phyloP scores from a whole-genome alignment of 2,113 vertebrate genomes.

The Protobothrops mucrosquamatus region DNA sequence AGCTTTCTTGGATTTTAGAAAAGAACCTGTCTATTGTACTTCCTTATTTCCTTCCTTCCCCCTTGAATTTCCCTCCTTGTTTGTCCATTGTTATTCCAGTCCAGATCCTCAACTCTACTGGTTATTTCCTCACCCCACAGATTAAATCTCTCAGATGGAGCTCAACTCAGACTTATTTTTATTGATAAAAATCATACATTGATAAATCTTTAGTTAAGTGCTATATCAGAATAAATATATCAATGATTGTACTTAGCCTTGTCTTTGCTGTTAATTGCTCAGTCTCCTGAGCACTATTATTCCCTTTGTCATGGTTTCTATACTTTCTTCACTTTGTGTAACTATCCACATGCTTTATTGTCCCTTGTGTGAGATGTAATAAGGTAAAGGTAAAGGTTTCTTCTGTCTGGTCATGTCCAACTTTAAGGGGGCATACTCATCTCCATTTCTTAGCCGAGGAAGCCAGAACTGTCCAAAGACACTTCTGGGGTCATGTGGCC shows the following conservation, averaged over 20 bases:
- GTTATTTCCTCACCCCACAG: not conserved
- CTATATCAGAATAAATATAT: not conserved
- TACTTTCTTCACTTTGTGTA: not conserved
- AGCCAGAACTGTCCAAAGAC: not conserved
- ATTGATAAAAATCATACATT: not conserved
- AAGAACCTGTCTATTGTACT: not conserved
- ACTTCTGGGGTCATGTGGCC: not conserved
- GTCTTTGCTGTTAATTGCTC: not conserved
- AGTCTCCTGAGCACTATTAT: not conserved
- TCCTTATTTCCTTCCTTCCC: not conserved
- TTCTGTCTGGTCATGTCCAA: not conserved
- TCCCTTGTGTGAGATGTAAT: not conserved
- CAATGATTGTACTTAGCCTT: not conserved
- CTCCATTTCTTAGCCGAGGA: not conserved
- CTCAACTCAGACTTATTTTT: not conserved
- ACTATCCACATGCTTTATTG: not conserved
- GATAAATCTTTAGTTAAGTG: not conserved
- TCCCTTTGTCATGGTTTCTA: not conserved
- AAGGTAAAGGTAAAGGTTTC: not conserved
- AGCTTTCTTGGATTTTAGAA: not conserved
- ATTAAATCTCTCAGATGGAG: not conserved
- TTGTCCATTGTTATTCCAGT: not conserved
- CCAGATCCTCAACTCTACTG: not conserved
- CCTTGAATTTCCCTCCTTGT: not conserved
- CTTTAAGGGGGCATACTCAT: not conserved